Percentiles rank a stretch among this genome's conserved stretches.
These are phyloP conservation scores for Opisthograptis luteolata DNA, from an alignment of 2,888 invertebrate species.

Conservation along the genomic window DNA sequence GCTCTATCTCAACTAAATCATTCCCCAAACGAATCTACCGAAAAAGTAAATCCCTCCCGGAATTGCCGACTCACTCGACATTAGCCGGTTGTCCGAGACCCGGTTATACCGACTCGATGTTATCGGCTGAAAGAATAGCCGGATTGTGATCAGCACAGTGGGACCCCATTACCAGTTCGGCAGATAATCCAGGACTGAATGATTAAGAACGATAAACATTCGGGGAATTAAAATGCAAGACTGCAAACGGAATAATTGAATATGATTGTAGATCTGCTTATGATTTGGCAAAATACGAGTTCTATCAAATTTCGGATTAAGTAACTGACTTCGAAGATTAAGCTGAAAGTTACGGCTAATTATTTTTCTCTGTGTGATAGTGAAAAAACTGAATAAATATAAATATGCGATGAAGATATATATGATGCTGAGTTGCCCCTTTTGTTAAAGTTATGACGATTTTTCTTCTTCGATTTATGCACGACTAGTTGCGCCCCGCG, in stretches of 20 bases:
- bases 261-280: too few relatives aligned
- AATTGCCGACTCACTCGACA: conserved; percentile 33
- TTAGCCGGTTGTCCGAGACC: conserved; percentile 25
- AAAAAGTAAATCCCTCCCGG: conserved; percentile 23
- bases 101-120: conserved; percentile 12
- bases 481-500: too few relatives aligned
- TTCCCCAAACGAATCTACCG: conserved; percentile 25
- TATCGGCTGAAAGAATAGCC: conserved; percentile 40
- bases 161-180: conserved; percentile 1
- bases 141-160: conserved; percentile 22
- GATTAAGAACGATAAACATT: conserved; percentile 10
- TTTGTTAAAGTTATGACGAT: too few relatives aligned
- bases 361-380: too few relatives aligned
- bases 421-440: too few relatives aligned
- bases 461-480: too few relatives aligned
- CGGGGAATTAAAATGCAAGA: conserved; percentile 15
- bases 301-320: too few relatives aligned
- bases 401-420: too few relatives aligned
- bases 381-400: too few relatives aligned
- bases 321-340: too few relatives aligned
- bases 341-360: too few relatives aligned
- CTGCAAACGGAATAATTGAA: conserved; percentile 6
- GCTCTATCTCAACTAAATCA: conserved; percentile 32
- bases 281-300: too few relatives aligned
- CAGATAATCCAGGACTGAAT: conserved; percentile 14